These are phyloP conservation scores for Dolichomitus sp. DNA, from an alignment of 2,888 invertebrate species.

Conservation along the genomic window DNA sequence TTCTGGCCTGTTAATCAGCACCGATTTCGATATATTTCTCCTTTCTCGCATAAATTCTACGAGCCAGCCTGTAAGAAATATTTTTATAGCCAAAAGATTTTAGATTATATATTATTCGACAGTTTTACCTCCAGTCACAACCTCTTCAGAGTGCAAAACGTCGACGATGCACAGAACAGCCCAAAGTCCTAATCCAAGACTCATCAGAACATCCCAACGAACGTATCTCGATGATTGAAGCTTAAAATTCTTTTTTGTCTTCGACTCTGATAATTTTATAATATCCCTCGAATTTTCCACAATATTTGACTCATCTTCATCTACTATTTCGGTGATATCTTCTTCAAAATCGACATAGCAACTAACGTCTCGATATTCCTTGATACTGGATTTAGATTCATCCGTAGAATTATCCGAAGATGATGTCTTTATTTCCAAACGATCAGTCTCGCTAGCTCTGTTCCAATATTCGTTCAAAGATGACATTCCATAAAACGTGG, in stretches of 20 bases:
- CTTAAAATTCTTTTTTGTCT: background rate
- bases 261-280: conserved; percentile 1
- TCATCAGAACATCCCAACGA: conserved; percentile 74
- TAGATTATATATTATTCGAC: background rate
- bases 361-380: conserved; percentile 54
- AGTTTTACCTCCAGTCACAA: conserved; percentile 55
- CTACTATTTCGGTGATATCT: conserved; percentile 27
- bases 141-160: conserved; percentile 60
- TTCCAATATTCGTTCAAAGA: conserved; percentile 86
- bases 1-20: conserved; percentile 35
- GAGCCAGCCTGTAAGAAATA: conserved; percentile 59
- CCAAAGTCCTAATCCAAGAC: conserved; percentile 76
- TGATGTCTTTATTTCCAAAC: conserved; percentile 57
- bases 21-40: conserved; percentile 53
- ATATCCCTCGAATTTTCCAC: conserved; percentile 23
- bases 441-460: conserved; percentile 84
- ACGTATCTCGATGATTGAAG: conserved; percentile 68
- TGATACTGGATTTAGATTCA: conserved; percentile 38
- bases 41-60: conserved; percentile 47
- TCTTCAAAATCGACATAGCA: conserved; percentile 60
- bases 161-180: conserved; percentile 73
- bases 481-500: conserved; percentile 62
- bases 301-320: background rate
- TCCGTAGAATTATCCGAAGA: conserved; percentile 53
- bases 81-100: background rate